phyloP scores from a whole-genome alignment of 92 coral and sea anemone genomes.

The Palythoa grandis region DNA sequence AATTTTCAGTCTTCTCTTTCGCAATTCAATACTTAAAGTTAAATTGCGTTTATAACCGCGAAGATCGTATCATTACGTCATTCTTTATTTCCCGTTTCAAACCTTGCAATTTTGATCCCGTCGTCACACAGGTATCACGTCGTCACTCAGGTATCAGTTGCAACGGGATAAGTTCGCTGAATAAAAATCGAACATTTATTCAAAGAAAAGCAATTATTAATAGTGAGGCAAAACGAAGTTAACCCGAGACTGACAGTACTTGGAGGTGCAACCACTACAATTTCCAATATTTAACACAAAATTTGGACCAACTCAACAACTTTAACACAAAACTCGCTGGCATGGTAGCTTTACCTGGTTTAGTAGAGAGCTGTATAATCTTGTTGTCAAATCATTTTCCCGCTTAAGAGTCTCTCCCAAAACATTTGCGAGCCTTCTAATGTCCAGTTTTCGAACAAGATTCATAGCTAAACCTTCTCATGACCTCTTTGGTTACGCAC shows the following conservation, averaged over 20 bases:
- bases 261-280: too few relatives aligned
- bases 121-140: not conserved
- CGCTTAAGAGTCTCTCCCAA: constrained; percentile 71
- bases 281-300: too few relatives aligned
- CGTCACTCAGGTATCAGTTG: too few relatives aligned
- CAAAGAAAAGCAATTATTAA: not conserved
- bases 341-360: constrained; percentile 46
- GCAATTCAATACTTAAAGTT: too few relatives aligned
- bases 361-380: constrained; percentile 51
- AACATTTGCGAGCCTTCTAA: constrained; percentile 77
- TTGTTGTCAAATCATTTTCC: constrained; percentile 62
- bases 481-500: constrained; percentile 64
- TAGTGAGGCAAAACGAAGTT: too few relatives aligned
- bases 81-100: not conserved
- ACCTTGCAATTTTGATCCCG: not conserved
- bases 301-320: too few relatives aligned
- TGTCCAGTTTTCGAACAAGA: constrained; percentile 81
- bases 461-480: constrained; percentile 76
- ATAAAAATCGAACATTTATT: not conserved
- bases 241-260: not conserved
- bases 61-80: too few relatives aligned
- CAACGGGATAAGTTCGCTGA: not conserved
- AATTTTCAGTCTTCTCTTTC: too few relatives aligned
- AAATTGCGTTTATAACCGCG: too few relatives aligned
- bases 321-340: not conserved